Base-by-base conservation (phyloP, 2,797 vertebrate genomes). In the Scarus forsteni region DNA sequence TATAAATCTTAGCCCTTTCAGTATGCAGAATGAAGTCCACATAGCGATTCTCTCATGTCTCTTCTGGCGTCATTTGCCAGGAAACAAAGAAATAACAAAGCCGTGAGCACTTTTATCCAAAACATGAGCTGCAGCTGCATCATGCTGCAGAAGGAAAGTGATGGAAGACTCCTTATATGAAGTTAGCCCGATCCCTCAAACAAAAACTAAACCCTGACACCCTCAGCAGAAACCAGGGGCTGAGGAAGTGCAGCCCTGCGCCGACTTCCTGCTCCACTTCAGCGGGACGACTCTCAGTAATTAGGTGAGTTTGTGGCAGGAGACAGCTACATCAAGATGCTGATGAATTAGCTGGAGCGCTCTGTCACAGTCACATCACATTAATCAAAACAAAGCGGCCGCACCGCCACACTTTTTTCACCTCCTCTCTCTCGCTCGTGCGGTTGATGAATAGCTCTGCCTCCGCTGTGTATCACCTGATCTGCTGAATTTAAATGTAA, bases 331-430 rank as follows among this genome's bases (percentile, higher is more conserved):
- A 92, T 92, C 87, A 88, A 48, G 87, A 90, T 85, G 80, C 89
- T 96, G 96, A 97, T 95, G 92, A 94, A 96, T 94, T 90, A 86
- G 90, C 83, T 83, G 86, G 76, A 79, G 73, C 70, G 63, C 87
- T 89, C 90, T 89, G 84, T 94, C 92, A 93, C 85, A 92, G 89
- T 93, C 90, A 0, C 53, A 89, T 94, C 91, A 93, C 93, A 96
- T 95, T 94, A 95, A 96, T 96, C 95, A 96, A 74, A 72, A 81
- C 90, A 81, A 91, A 87, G 76, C 85, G 73, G 92, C 74, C 43
- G 77, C 73, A 5, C 65, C 73, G 87, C 75, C 53, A 54, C 83
- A 83, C 66, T 55, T 13, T 50, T 64, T 6, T 11, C 34, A 27
- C 68, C 48, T 38, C 57, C 65, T 43, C 5, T 77, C 70, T 66